These are phyloP conservation scores for Chrysoperla carnea DNA, from an alignment of 1,140 invertebrate genomes.

Conservation along the genomic window DNA sequence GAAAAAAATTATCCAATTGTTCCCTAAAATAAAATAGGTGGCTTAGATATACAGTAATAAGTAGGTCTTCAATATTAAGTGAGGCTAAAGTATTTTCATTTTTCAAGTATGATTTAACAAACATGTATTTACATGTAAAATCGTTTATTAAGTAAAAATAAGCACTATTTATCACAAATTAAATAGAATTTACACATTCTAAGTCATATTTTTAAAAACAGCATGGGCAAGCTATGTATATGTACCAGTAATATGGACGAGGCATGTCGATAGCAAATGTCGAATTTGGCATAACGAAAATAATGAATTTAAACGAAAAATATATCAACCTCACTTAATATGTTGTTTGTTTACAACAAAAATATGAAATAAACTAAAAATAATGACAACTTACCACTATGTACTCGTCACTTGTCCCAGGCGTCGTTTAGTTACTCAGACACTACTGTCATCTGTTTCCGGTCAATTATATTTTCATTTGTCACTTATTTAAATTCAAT, in stretches of 20 bases:
- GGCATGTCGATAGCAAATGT: not conserved
- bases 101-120: too few relatives aligned
- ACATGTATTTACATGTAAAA: too few relatives aligned
- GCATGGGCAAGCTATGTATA: not conserved
- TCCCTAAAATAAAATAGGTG: slow-evolving; percentile 1
- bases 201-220: not conserved
- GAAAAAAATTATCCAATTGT: slow-evolving; percentile 21
- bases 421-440: not conserved
- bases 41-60: not conserved
- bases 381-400: not conserved
- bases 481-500: too few relatives aligned
- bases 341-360: too few relatives aligned
- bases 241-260: not conserved
- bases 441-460: not conserved
- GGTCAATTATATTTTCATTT: too few relatives aligned
- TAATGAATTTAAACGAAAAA: too few relatives aligned
- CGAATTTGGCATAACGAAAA: not conserved
- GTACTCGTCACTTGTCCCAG: not conserved
- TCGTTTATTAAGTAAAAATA: too few relatives aligned
- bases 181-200: not conserved
- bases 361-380: not conserved
- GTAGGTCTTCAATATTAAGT: too few relatives aligned
- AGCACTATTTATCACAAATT: not conserved
- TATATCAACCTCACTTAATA: too few relatives aligned
- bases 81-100: too few relatives aligned